Percentiles rank a stretch among this genome's conserved stretches.
Evolutionary conservation across 2,113 vertebrate species (phyloP).

Genomic region (Oncorhynchus kisutch): DNA sequence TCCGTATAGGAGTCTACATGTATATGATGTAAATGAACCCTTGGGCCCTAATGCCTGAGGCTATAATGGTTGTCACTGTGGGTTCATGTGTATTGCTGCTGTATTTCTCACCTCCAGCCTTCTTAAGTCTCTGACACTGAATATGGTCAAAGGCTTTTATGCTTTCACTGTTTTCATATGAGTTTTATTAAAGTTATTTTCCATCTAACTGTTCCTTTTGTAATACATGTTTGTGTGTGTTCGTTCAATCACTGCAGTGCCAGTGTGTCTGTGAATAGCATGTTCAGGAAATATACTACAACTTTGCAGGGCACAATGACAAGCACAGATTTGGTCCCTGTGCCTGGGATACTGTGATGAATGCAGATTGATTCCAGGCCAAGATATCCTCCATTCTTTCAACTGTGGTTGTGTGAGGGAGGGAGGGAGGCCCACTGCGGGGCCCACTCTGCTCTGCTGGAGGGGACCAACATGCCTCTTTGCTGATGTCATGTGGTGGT

Average conservation of each 20-base stretch:
- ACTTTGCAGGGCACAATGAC: background rate
- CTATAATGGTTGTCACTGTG: conserved; percentile 54
- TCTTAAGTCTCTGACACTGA: conserved; percentile 69
- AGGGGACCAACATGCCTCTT: background rate
- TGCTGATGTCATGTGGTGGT: background rate
- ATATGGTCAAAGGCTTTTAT: conserved; percentile 70
- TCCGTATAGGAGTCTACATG: conserved; percentile 38
- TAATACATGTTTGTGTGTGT: background rate
- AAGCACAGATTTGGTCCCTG: background rate
- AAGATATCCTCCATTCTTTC: conserved; percentile 5
- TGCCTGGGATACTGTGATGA: background rate
- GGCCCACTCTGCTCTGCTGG: too few relatives aligned
- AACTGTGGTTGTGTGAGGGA: background rate
- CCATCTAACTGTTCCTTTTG: conserved; percentile 36
- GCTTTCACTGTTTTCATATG: conserved; percentile 64
- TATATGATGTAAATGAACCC: conserved; percentile 38
- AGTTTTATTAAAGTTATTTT: conserved; percentile 76
- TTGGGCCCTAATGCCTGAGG: conserved; percentile 33
- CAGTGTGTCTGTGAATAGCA: too few relatives aligned
- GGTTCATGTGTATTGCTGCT: conserved; percentile 52
- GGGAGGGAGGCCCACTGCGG: too few relatives aligned
- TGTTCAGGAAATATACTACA: too few relatives aligned
- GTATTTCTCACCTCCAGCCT: conserved; percentile 59
- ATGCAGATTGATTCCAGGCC: conserved; percentile 16
- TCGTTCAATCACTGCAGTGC: background rate